Conservation (phyloP, 1,140 invertebrate species). For the Ceratina japonica region DNA sequence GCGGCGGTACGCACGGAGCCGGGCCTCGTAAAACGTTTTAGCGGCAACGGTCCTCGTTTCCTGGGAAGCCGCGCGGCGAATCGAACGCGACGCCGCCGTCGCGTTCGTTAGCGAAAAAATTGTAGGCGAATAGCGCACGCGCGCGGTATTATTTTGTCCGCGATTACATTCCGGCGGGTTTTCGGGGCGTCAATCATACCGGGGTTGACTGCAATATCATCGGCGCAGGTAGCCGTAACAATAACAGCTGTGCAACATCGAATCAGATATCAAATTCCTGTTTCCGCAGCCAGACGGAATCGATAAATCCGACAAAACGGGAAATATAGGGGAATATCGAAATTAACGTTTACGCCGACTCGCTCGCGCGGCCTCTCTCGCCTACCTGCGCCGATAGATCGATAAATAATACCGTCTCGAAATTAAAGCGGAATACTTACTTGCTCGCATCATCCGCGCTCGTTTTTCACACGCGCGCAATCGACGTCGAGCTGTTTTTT, state of each 20-base stretch:
- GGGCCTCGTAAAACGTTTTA: slow-evolving; percentile 59
- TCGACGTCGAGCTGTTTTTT: not conserved
- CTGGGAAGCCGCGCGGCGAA: slow-evolving; percentile 28
- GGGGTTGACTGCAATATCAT: slow-evolving; percentile 42
- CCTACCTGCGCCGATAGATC: not conserved
- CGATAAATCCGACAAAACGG: slow-evolving; percentile 37
- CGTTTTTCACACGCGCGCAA: not conserved
- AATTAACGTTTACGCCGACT: slow-evolving; percentile 32
- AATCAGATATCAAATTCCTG: slow-evolving; percentile 46
- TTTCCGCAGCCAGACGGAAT: slow-evolving; percentile 21
- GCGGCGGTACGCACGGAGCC: slow-evolving; percentile 22
- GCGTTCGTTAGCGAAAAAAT: not conserved
- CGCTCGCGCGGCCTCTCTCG: not conserved
- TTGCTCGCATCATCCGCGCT: not conserved
- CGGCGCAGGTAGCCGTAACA: slow-evolving; percentile 28
- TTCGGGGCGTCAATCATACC: slow-evolving; percentile 36
- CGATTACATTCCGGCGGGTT: slow-evolving; percentile 43
- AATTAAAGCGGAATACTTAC: slow-evolving; percentile 1
- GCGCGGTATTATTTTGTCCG: slow-evolving; percentile 43
- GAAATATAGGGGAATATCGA: slow-evolving; percentile 23
- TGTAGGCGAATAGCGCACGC: not conserved
- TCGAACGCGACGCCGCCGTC: slow-evolving; percentile 26
- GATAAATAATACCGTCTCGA: not conserved
- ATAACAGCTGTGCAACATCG: slow-evolving; percentile 38
- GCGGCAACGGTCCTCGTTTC: slow-evolving; percentile 36